Evolutionary conservation across 2,888 invertebrate genomes (phyloP).

Genomic region (Bedellia somnulentella): DNA sequence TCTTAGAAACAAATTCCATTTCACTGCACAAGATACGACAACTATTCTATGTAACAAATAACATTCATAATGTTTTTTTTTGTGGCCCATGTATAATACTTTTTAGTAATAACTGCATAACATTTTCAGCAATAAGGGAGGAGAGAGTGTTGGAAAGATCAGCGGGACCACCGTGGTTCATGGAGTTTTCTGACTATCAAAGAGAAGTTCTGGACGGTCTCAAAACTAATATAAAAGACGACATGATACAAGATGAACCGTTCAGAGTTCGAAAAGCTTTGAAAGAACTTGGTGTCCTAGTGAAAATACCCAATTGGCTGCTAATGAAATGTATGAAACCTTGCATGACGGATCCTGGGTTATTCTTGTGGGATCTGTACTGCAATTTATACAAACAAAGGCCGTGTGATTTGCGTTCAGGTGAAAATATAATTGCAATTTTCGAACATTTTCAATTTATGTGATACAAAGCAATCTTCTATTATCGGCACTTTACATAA

Average conservation of each 20-base stretch:
- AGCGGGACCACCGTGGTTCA: slow-evolving; percentile 38
- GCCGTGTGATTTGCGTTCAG: no score
- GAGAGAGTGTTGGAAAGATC: slow-evolving; percentile 20
- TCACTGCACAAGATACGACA: no score
- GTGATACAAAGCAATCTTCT: no score
- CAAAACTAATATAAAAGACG: slow-evolving; percentile 33
- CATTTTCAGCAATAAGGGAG: slow-evolving; percentile 21
- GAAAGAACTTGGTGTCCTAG: slow-evolving; percentile 30
- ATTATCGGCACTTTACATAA: no score
- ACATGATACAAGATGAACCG: slow-evolving; percentile 37
- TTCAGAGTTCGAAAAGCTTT: slow-evolving; percentile 24
- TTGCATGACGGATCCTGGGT: slow-evolving; percentile 30
- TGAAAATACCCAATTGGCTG: slow-evolving; percentile 20
- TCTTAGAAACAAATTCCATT: no score
- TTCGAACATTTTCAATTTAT: no score
- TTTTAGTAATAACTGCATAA: no score
- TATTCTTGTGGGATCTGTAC: slow-evolving; percentile 48
- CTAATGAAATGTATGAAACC: slow-evolving; percentile 31
- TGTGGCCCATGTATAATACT: no score
- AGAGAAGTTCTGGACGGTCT: slow-evolving; percentile 22
- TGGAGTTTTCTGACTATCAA: slow-evolving; percentile 32
- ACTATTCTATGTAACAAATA: no score
- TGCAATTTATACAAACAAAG: slow-evolving; percentile 26
- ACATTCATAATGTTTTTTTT: no score
- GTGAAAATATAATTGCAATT: no score